A percentile compares a stretch with the other conserved stretches of the same genome.
Evolutionary conservation across 2,113 vertebrate genomes (phyloP).

Genomic region (Cebidichthys violaceus): DNA sequence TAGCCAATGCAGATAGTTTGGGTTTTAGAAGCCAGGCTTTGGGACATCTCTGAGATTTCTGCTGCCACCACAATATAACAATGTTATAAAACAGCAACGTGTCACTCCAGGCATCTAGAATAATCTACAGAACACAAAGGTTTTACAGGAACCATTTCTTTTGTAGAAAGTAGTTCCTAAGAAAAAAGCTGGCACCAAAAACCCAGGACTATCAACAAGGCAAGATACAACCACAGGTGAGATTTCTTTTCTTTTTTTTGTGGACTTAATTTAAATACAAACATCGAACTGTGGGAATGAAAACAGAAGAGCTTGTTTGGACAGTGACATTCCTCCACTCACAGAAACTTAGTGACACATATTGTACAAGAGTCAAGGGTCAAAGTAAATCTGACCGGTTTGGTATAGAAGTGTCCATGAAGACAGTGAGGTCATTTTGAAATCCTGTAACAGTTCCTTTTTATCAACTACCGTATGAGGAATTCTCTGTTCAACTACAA

Average conservation of each 20-base stretch:
- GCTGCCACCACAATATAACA: not conserved
- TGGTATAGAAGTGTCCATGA: not conserved
- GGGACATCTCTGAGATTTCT: not conserved
- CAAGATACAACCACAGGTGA: not conserved
- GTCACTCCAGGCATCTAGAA: not conserved
- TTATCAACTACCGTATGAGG: not conserved
- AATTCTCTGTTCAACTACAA: not conserved
- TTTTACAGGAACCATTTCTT: not conserved
- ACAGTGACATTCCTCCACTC: not conserved
- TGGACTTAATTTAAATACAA: not conserved
- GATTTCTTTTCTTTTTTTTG: not conserved
- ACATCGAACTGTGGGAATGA: not conserved
- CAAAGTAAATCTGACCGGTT: not conserved
- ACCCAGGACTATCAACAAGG: not conserved
- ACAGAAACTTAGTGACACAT: not conserved
- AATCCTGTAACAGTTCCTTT: conserved; percentile 34
- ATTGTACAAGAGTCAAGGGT: not conserved
- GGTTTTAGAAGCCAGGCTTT: not conserved
- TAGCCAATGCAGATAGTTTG: conserved; percentile 1
- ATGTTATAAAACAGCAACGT: not conserved
- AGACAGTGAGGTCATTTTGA: conserved; percentile 3
- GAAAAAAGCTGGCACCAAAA: not conserved
- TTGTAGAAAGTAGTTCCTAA: not conserved
- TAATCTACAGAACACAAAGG: not conserved
- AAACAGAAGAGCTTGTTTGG: not conserved